Evolutionary conservation across 2,888 invertebrate species (phyloP), one percentile per base, ranked within the genome.

Genomic region (Sarcophaga variegata): DNA sequence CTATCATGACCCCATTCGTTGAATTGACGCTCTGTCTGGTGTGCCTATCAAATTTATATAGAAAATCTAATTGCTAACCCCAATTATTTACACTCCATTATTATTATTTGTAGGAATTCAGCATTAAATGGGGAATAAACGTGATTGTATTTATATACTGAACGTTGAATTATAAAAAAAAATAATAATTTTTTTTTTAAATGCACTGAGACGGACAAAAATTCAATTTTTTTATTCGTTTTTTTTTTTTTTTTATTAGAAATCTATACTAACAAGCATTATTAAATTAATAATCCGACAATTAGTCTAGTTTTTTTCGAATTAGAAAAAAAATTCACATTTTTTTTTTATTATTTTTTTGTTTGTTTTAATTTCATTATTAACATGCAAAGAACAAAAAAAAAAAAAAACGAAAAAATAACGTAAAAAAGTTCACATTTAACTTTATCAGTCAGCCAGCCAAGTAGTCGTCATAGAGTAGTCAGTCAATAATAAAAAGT

Each of bases 401-500:
- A 8, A 37, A 27, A 27, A 27, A 27, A 27, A 22, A 22, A 22
- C 22, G 22, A 22, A 22, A 37, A 8, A 8, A 3, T 37, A 37
- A 37, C 47, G 8, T 11, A 79, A 49, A 27, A 64, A 76, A 27
- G 49, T 66, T n/a, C 5, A 27, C 37, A 62, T 76, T 63, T 59
- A 54, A 54, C 66, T 76, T 82, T 76, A 82, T 82, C 76, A 82
- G 76, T 70, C 54, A 66, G 60, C 4, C 3, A 75, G 11, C 60
- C 60, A 62, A 27, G 37, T 37, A 37, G 37, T 37, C 37, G 37
- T 37, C 37, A 37, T 10, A 2, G 37, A 37, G 37, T 37, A 37
- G 37, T 2, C 37, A 10, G 37, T 37, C 37, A 37, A 10, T 37
- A 37, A 10, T 10, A 37, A 37, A 69, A 71, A 63, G 11, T 71